Conservation (phyloP, 2,888 invertebrate genomes). For the Acanthosoma haemorrhoidale region DNA sequence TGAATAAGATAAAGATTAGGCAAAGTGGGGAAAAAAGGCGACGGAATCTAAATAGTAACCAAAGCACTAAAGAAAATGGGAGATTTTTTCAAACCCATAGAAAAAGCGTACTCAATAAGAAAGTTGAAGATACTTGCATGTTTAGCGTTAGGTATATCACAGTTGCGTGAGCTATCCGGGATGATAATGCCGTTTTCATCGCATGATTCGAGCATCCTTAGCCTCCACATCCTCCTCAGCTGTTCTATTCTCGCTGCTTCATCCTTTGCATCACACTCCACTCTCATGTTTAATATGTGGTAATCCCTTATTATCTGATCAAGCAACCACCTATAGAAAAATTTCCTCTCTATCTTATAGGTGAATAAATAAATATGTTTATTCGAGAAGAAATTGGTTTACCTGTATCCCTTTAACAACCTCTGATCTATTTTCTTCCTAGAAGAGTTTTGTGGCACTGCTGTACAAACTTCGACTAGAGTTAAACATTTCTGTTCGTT, state of each 20-base stretch:
- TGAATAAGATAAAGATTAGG: no score
- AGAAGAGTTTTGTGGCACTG: slow-evolving; percentile 43
- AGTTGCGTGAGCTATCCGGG: not conserved
- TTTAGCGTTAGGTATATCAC: not conserved
- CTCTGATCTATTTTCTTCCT: slow-evolving; percentile 60
- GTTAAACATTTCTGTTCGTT: slow-evolving; percentile 74
- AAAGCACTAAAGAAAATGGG: no score
- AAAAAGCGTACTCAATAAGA: no score
- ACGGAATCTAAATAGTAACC: no score
- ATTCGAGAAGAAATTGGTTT: not conserved
- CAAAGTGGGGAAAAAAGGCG: no score
- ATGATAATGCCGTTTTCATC: not conserved
- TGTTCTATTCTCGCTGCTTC: slow-evolving; percentile 43
- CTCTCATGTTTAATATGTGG: slow-evolving; percentile 58
- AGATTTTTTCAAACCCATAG: no score
- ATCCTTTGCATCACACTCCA: slow-evolving; percentile 55
- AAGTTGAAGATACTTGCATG: no score
- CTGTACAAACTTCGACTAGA: slow-evolving; percentile 67
- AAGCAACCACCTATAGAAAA: slow-evolving; percentile 64
- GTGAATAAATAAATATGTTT: not conserved
- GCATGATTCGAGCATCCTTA: not conserved
- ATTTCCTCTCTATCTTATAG: no score
- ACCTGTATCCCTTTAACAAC: slow-evolving; percentile 60
- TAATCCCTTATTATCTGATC: slow-evolving; percentile 63
- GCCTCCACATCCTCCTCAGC: not conserved